Percentiles rank a stretch among this genome's conserved stretches.
phyloP scores from a whole-genome alignment of 2,113 vertebrate species.

The Gymnorhina tibicen region DNA sequence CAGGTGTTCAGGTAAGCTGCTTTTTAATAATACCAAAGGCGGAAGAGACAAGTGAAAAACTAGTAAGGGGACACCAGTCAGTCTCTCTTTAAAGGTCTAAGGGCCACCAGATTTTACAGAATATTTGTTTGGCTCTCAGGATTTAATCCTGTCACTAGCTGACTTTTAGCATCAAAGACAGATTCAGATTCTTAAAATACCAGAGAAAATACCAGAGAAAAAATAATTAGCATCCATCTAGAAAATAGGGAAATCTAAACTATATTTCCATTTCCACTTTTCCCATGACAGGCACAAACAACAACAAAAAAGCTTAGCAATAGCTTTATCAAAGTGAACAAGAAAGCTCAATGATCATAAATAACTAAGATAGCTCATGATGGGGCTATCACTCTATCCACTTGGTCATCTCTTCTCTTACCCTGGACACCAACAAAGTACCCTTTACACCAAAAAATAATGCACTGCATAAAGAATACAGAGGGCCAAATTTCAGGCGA shows the following conservation, averaged over 20 bases:
- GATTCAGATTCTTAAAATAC: neutral
- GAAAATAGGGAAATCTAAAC: neutral
- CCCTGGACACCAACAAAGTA: neutral
- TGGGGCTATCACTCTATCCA: neutral
- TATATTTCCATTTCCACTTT: neutral
- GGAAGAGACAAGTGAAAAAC: neutral
- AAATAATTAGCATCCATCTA: neutral
- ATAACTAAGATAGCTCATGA: neutral
- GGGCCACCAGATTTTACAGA: neutral
- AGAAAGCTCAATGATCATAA: neutral
- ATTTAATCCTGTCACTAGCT: neutral
- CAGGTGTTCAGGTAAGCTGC: neutral
- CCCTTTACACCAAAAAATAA: neutral
- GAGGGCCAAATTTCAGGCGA: neutral
- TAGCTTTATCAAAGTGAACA: neutral
- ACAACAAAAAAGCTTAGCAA: neutral
- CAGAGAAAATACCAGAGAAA: neutral
- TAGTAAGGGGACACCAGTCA: neutral
- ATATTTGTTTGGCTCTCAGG: neutral
- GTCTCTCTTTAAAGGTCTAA: neutral
- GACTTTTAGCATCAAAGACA: neutral
- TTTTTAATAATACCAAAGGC: neutral
- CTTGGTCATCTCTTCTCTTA: neutral
- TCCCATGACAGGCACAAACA: neutral
- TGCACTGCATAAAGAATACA: neutral